Base-by-base conservation (phyloP, 2,888 invertebrate genomes). In the Xylophagus ater region DNA sequence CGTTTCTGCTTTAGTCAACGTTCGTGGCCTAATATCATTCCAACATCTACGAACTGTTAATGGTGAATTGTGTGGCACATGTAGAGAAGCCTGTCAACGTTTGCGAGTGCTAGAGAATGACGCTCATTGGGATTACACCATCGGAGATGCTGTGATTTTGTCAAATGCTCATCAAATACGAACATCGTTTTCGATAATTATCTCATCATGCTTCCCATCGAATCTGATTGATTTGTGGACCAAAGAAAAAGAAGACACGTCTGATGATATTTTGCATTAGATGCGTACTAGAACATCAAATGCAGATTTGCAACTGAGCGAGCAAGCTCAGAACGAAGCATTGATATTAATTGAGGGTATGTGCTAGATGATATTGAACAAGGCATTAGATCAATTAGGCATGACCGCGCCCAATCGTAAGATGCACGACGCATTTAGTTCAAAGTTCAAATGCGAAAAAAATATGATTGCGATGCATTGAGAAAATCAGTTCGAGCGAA, bases 331-430 rank as follows among this genome's bases (percentile, higher is more conserved):
- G 34, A 51, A 53, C 37, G 25, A 42, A 21, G 47, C 50, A 37
- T 52, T 52, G 20, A 28, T 53, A 19, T 43, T 49, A 36, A 52
- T 53, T 37, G 50, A 53, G 46, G 50, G 52, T 29, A 47, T 50
- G 47, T 52, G 49, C 43, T 46, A 34, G 4, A 20, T n/a, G n/a
- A n/a, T n/a, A n/a, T n/a, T n/a, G n/a, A n/a, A n/a, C n/a, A n/a
- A n/a, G n/a, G n/a, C n/a, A 14, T 34, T 23, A 23, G 3, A 7
- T 42, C 43, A 33, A 32, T 52, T 50, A 43, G 51, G 46, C 37
- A 47, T 55, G 46, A 38, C 49, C 45, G 33, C 49, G 38, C 49
- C 51, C 40, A 33, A 52, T 49, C 50, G 49, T 45, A 20, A 15
- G 44, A 48, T 44, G 42, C 25, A 46, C 26, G 44, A 47, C 41